A percentile compares a stretch with the other conserved stretches of the same genome.
phyloP scores from a whole-genome alignment of 2,888 invertebrate genomes.

The Eupithecia abbreviata region DNA sequence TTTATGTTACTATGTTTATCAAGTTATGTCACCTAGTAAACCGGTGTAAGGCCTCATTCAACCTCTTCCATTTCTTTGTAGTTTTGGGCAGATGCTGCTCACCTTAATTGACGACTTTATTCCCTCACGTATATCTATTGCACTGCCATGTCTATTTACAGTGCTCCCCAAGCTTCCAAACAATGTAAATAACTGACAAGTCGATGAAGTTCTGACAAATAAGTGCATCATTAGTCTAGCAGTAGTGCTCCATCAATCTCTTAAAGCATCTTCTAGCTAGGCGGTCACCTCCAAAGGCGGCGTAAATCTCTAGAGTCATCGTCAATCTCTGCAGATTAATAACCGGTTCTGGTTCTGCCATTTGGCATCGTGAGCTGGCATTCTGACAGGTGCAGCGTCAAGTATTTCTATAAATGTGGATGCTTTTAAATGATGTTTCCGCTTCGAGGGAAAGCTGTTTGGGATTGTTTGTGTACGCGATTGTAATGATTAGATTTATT shows the following conservation, averaged over 20 bases:
- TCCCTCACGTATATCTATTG: neutral
- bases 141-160: neutral
- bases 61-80: neutral
- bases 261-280: conserved; percentile 22
- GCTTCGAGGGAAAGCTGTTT: neutral
- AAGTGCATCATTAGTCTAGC: conserved; percentile 15
- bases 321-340: conserved; percentile 31
- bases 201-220: conserved; percentile 18
- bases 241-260: conserved; percentile 23
- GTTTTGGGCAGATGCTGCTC: neutral
- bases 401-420: conserved; percentile 17
- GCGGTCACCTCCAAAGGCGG: conserved; percentile 19
- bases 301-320: conserved; percentile 25
- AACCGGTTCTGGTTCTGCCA: conserved; percentile 20
- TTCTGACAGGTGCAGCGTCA: conserved; percentile 14
- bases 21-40: neutral
- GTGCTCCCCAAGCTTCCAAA: neutral
- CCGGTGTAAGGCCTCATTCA: neutral
- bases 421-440: neutral
- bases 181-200: neutral
- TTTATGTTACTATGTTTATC: neutral
- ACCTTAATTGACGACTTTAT: neutral
- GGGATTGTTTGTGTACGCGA: neutral
- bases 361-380: conserved; percentile 33
- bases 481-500: neutral